Conservation (phyloP, 2,797 vertebrate species). For the Vespertilio murinus region DNA sequence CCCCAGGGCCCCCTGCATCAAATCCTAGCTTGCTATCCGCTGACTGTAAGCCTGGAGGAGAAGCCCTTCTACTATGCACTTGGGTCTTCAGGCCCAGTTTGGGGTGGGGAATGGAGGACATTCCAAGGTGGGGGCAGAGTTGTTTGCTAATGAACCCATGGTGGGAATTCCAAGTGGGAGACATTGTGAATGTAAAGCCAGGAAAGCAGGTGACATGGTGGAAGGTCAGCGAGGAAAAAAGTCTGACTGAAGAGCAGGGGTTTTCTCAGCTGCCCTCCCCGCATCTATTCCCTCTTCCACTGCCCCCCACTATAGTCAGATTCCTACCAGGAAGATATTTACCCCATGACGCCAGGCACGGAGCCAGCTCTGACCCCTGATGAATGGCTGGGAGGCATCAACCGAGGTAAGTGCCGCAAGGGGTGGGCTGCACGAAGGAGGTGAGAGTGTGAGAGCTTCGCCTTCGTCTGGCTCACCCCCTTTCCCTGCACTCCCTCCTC, state of each 20-base stretch:
- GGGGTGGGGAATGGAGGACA: background rate
- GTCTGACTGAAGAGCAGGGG: background rate
- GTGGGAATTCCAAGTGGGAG: background rate
- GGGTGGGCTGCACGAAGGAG: background rate
- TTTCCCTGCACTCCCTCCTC: background rate
- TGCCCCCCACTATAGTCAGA: slow-evolving; percentile 90
- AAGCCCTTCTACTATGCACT: background rate
- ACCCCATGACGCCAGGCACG: slow-evolving; percentile 96
- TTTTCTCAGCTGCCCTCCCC: background rate
- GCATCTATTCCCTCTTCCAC: background rate
- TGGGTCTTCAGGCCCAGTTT: background rate
- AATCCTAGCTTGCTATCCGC: background rate
- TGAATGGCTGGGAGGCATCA: slow-evolving; percentile 95
- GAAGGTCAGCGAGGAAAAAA: background rate
- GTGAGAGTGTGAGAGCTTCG: background rate
- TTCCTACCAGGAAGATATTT: slow-evolving; percentile 98
- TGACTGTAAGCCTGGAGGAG: background rate
- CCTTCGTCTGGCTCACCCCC: background rate
- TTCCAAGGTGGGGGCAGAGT: background rate
- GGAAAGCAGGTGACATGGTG: background rate
- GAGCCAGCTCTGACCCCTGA: slow-evolving; percentile 93
- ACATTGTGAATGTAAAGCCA: background rate
- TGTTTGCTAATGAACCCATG: background rate
- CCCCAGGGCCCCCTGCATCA: background rate
- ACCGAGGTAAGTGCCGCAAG: slow-evolving; percentile 92